These are phyloP conservation scores for Carlito syrichta DNA, from an alignment of 2,113 vertebrate genomes.

Conservation along the genomic window DNA sequence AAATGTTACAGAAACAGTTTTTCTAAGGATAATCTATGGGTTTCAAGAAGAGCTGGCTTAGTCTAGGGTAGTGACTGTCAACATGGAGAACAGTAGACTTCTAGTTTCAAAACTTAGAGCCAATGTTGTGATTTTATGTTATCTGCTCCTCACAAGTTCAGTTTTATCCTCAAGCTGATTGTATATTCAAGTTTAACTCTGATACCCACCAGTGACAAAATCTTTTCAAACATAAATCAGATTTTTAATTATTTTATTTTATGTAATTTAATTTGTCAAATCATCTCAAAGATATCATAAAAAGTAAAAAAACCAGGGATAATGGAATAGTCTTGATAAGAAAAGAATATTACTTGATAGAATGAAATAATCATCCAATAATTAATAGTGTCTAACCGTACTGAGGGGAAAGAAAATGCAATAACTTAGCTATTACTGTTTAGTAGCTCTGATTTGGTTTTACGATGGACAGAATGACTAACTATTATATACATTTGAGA, in stretches of 20 bases:
- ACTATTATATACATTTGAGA: not conserved
- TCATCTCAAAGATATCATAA: not conserved
- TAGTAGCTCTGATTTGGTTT: not conserved
- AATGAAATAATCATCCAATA: not conserved
- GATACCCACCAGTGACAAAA: not conserved
- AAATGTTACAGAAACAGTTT: not conserved
- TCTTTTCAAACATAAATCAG: slow-evolving; percentile 1
- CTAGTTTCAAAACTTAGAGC: not conserved
- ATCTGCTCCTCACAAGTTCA: not conserved
- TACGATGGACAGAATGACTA: not conserved
- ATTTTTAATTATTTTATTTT: slow-evolving; percentile 27
- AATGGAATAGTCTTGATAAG: not conserved
- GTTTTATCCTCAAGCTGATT: not conserved
- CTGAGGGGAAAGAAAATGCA: not conserved
- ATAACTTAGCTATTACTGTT: not conserved
- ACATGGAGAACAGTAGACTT: not conserved
- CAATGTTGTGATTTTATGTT: not conserved
- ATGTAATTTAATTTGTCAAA: not conserved
- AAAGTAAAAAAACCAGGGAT: not conserved
- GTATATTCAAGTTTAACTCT: not conserved
- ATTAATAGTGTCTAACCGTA: not conserved
- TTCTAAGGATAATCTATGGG: not conserved
- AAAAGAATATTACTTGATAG: not conserved
- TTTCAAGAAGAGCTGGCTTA: not conserved
- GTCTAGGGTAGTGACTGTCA: not conserved